Percentiles rank a stretch among this genome's conserved stretches.
These are phyloP conservation scores for Coreius guichenoti DNA, from an alignment of 2,797 vertebrate species.

Conservation along the genomic window DNA sequence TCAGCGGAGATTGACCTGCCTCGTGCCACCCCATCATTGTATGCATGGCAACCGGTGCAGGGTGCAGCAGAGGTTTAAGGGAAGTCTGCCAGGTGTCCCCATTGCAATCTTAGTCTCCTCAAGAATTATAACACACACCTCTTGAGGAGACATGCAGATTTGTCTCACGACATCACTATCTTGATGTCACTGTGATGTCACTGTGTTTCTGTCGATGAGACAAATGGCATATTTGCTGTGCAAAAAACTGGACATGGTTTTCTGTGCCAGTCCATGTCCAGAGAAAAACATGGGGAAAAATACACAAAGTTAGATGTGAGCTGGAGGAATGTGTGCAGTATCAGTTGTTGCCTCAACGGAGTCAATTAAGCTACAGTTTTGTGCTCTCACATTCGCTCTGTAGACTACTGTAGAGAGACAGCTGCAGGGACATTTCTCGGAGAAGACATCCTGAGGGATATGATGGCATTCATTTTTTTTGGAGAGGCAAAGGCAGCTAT, in stretches of 20 bases:
- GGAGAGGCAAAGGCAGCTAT: slow-evolving; percentile 8
- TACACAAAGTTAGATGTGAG: slow-evolving; percentile 34
- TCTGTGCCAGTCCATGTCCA: too few species aligned
- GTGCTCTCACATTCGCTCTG: slow-evolving; percentile 31
- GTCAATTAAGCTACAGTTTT: slow-evolving; percentile 25
- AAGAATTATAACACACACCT: slow-evolving; percentile 12
- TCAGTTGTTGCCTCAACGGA: slow-evolving; percentile 42
- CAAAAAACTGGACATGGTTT: too few species aligned
- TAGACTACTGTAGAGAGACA: slow-evolving; percentile 12
- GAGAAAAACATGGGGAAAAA: too few species aligned
- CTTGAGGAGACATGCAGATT: not conserved
- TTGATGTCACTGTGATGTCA: slow-evolving; percentile 14
- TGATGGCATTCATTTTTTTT: slow-evolving; percentile 14
- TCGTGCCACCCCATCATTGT: too few species aligned
- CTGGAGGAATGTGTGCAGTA: slow-evolving; percentile 48
- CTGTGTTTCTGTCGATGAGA: not conserved
- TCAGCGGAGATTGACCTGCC: too few species aligned
- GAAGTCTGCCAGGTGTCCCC: too few species aligned
- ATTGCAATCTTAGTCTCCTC: too few species aligned
- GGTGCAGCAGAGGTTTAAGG: too few species aligned
- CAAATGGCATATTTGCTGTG: not conserved
- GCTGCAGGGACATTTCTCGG: slow-evolving; percentile 1
- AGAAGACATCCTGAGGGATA: slow-evolving; percentile 15
- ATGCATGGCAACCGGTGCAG: too few species aligned
- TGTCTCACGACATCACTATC: not conserved